A percentile compares a stretch with the other conserved stretches of the same genome.
Evolutionary conservation across 2,888 invertebrate species (phyloP).

Genomic region (Torymus auratus): DNA sequence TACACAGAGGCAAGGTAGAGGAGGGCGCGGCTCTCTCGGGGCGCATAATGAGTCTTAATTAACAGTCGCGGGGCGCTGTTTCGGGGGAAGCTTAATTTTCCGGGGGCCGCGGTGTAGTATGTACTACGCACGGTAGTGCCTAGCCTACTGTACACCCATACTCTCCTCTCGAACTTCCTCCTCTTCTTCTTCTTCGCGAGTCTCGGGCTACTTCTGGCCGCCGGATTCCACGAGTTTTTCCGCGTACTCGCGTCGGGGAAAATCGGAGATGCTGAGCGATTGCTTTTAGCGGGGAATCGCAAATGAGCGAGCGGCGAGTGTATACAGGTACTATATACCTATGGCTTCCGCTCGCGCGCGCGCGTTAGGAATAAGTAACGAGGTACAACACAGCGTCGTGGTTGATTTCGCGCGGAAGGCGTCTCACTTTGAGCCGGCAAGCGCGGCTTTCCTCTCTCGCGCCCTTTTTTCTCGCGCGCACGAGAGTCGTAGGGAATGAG

Average conservation of each 20-base stretch:
- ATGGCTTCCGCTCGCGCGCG: slow-evolving; percentile 24
- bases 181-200: neutral
- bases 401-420: slow-evolving; percentile 51
- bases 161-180: slow-evolving; percentile 5
- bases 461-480: slow-evolving; percentile 7
- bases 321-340: no score
- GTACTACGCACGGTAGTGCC: no score
- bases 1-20: neutral
- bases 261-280: slow-evolving; percentile 45
- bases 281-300: slow-evolving; percentile 51
- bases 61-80: slow-evolving; percentile 75
- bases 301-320: slow-evolving; percentile 37
- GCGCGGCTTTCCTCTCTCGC: slow-evolving; percentile 4
- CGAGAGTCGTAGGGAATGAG: neutral
- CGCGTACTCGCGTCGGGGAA: neutral
- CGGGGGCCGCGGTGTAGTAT: slow-evolving; percentile 23
- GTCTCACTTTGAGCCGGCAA: slow-evolving; percentile 48
- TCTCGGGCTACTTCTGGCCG: neutral
- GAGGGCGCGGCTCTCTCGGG: slow-evolving; percentile 54
- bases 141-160: neutral
- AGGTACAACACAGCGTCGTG: slow-evolving; percentile 32
- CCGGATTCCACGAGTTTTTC: slow-evolving; percentile 48
- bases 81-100: slow-evolving; percentile 74
- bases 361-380: slow-evolving; percentile 58
- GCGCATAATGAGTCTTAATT: slow-evolving; percentile 76